Conservation (phyloP, 2,888 invertebrate species). For the Lasioglossum malachurum region DNA sequence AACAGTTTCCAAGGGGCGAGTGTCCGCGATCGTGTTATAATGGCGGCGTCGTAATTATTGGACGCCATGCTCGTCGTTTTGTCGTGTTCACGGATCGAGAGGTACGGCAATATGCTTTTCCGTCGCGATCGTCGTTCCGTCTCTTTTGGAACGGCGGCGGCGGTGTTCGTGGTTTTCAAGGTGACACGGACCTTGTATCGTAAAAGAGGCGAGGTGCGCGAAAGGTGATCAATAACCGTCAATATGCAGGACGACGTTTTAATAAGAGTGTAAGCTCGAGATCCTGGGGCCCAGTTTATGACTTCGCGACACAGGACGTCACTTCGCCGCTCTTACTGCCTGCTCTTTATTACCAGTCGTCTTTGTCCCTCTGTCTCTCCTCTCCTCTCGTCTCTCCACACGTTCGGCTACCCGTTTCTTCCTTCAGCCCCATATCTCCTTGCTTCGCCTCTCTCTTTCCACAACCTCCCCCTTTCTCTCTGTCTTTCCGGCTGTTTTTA, state of each 20-base stretch:
- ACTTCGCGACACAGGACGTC: constrained; percentile 83
- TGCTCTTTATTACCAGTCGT: constrained; percentile 77
- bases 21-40: background rate
- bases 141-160: constrained; percentile 22
- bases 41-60: background rate
- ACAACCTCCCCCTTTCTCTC: background rate
- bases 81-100: background rate
- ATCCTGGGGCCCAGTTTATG: constrained; percentile 81
- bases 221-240: constrained; percentile 81
- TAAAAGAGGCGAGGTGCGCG: constrained; percentile 67
- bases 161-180: constrained; percentile 58
- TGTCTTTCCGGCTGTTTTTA: constrained; percentile 62
- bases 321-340: constrained; percentile 80
- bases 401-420: background rate
- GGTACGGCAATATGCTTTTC: background rate
- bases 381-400: constrained; percentile 13
- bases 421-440: background rate
- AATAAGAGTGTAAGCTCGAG: constrained; percentile 80
- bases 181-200: constrained; percentile 63
- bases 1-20: background rate
- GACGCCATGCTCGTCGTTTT: background rate
- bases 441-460: background rate
- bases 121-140: constrained; percentile 3
- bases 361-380: constrained; percentile 14
- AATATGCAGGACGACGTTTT: constrained; percentile 81